Evolutionary conservation across 2,113 vertebrate genomes (phyloP).

Genomic region (Empidonax alnorum): DNA sequence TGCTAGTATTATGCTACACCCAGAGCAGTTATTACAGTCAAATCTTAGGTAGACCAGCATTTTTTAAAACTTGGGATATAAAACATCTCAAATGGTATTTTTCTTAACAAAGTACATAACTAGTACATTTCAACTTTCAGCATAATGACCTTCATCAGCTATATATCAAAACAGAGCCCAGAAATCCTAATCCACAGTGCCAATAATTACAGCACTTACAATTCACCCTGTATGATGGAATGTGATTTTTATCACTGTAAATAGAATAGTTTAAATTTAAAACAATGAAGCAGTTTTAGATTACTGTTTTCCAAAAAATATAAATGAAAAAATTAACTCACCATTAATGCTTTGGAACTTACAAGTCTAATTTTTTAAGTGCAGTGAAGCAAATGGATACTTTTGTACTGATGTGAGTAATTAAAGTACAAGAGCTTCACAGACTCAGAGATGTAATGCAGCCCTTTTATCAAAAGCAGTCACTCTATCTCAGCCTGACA

Average conservation of each 20-base stretch:
- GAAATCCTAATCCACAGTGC: not conserved
- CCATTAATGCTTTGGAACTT: constrained; percentile 79
- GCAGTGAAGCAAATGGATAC: constrained; percentile 83
- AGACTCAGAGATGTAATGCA: constrained; percentile 85
- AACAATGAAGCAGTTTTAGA: constrained; percentile 41
- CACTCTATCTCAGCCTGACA: constrained; percentile 89
- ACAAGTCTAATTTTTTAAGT: constrained; percentile 77
- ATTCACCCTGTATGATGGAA: not conserved
- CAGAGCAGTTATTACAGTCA: not conserved
- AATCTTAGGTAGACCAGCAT: not conserved
- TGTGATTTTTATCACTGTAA: not conserved
- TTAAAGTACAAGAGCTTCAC: constrained; percentile 85
- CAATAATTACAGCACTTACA: constrained; percentile 3
- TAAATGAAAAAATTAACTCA: constrained; percentile 76
- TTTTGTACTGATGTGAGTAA: constrained; percentile 88
- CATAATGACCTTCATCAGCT: not conserved
- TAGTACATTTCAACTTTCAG: not conserved
- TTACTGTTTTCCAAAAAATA: constrained; percentile 41
- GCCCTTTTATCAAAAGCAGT: constrained; percentile 92
- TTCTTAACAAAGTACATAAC: not conserved
- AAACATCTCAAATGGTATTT: not conserved
- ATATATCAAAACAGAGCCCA: not conserved
- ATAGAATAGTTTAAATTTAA: not conserved
- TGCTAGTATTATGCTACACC: not conserved
- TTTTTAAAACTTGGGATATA: not conserved